A percentile compares a stretch with the other conserved stretches of the same genome.
These are phyloP conservation scores for Andrena bucephala DNA, from an alignment of 2,888 invertebrate species.

Conservation along the genomic window DNA sequence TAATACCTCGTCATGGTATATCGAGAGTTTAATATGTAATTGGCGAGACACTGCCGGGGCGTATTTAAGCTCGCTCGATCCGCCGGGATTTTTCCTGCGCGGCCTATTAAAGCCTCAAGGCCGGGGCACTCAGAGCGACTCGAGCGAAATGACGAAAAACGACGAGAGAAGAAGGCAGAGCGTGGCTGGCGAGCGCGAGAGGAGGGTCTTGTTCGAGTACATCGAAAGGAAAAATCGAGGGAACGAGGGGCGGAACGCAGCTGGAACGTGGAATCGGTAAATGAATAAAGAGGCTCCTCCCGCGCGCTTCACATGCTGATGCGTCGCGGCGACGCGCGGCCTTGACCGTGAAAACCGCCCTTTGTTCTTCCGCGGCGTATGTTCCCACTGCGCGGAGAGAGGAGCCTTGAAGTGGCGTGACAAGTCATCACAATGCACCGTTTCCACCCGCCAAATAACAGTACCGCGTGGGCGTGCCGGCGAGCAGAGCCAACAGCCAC, in stretches of 20 bases:
- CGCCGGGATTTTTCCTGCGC: neutral
- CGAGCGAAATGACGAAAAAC: neutral
- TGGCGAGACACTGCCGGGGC: conserved; percentile 9
- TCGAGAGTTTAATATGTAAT: conserved; percentile 21
- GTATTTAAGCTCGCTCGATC: conserved; percentile 2
- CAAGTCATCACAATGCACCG: conserved; percentile 58
- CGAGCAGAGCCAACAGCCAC: no score
- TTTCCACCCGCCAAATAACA: conserved; percentile 46
- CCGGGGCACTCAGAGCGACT: neutral
- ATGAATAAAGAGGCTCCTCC: conserved; percentile 34
- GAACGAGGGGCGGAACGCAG: neutral
- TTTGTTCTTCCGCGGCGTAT: conserved; percentile 53
- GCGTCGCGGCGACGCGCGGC: conserved; percentile 30
- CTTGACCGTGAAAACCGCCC: conserved; percentile 65
- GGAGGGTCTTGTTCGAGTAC: neutral
- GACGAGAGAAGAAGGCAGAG: neutral
- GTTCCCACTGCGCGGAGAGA: conserved; percentile 26
- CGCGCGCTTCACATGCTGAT: conserved; percentile 1
- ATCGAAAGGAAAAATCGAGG: conserved; percentile 9
- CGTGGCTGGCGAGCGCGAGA: neutral
- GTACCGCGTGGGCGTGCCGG: conserved; percentile 25
- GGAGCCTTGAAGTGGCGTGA: conserved; percentile 50
- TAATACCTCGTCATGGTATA: conserved; percentile 28
- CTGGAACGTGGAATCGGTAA: conserved; percentile 13
- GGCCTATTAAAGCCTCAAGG: conserved; percentile 22